Base-by-base conservation (phyloP, 2,888 invertebrate species). In the Paralinhomoeus sp. region DNA sequence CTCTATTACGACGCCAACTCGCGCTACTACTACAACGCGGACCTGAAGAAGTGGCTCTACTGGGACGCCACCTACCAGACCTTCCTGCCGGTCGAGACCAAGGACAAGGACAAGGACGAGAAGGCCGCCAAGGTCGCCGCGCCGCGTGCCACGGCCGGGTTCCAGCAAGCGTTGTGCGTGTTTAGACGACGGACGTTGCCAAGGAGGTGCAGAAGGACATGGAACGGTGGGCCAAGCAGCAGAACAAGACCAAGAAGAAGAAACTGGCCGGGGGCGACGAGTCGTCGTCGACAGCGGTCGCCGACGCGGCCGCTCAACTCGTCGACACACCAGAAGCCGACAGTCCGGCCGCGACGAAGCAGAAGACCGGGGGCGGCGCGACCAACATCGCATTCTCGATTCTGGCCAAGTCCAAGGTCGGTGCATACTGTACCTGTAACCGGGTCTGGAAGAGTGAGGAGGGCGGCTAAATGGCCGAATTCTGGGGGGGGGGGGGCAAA, bases 161-260 rank as follows among this genome's bases (percentile, higher is more conserved):
- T n/a, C n/a, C n/a, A n/a, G n/a, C n/a, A n/a, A n/a, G n/a, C n/a
- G n/a, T n/a, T n/a, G n/a, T n/a, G n/a, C n/a, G n/a, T n/a, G n/a
- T n/a, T n/a, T n/a, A n/a, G n/a, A n/a, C n/a, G n/a, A n/a, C 43
- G 22, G 43, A 46, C 22, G 42, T 50, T 2, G 56, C 60, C 7
- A 52, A 54, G n/a, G 52, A 61, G 33, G 51, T 60, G 20, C 54
- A 51, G 27, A 53, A 71, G 64, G 80, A 81, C 54, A 81, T 81
- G 81, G 78, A 78, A 59, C 73, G 78, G 47, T 97, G 97, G 97
- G 97, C 93, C 0, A 83, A 91, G 56, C 83, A 83, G 15, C 68
- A 91, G 50, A 93, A 93, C 63, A 89, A 91, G 63, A 85, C 27
- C 27, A 27, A 12, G 7, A 12, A 85, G 67, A 91, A 91, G 62